Evolutionary conservation across 2,888 invertebrate genomes (phyloP).

Genomic region (Macrophya alboannulata): DNA sequence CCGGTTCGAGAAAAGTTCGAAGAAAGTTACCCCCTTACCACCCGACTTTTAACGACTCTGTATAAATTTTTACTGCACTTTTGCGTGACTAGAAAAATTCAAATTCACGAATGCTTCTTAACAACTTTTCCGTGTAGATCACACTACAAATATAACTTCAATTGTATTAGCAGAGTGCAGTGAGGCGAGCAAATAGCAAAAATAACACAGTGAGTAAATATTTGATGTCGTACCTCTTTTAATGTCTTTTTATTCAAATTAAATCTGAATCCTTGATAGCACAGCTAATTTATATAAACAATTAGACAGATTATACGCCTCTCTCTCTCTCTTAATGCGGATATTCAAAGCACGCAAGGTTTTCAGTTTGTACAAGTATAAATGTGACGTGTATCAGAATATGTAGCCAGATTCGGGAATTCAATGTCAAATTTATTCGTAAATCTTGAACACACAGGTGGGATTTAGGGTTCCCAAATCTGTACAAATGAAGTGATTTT

Average conservation of each 20-base stretch:
- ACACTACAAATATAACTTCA: background rate
- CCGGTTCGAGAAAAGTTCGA: constrained; percentile 24
- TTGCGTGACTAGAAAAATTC: constrained; percentile 44
- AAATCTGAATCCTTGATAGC: background rate
- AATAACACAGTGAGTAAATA: background rate
- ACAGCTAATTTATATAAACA: background rate
- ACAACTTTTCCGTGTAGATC: background rate
- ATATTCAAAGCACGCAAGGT: too few relatives aligned
- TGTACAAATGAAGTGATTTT: background rate
- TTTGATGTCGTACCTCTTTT: too few relatives aligned
- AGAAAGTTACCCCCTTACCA: background rate
- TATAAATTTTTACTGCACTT: constrained; percentile 49
- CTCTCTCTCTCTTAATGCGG: too few relatives aligned
- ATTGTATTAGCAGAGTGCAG: background rate
- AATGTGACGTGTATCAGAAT: too few relatives aligned
- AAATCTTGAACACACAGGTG: background rate
- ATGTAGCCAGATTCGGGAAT: too few relatives aligned
- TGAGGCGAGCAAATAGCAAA: background rate
- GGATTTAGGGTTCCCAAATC: background rate
- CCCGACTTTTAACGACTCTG: constrained; percentile 41
- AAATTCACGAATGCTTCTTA: constrained; percentile 1
- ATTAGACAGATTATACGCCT: background rate
- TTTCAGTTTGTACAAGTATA: too few relatives aligned
- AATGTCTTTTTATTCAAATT: background rate
- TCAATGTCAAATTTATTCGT: background rate